phyloP scores from a whole-genome alignment of 2,888 invertebrate species.

The Teleiodes luculella region DNA sequence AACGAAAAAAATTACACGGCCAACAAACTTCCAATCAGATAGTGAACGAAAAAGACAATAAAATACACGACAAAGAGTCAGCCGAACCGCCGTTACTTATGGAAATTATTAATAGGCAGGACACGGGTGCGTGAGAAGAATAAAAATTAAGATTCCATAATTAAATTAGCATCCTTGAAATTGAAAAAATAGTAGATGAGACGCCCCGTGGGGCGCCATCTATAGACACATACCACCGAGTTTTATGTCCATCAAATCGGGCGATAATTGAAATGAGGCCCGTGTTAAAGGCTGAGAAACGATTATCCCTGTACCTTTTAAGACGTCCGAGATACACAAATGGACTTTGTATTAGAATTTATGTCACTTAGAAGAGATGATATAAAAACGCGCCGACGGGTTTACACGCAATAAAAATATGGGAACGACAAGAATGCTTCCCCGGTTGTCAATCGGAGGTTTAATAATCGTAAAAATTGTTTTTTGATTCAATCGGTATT shows the following conservation, averaged over 20 bases:
- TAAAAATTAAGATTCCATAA: constrained; percentile 56
- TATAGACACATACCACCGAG: constrained; percentile 65
- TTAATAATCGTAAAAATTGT: constrained; percentile 78
- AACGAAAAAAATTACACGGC: neutral
- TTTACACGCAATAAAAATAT: constrained; percentile 79
- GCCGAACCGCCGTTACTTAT: constrained; percentile 50
- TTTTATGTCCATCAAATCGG: constrained; percentile 75
- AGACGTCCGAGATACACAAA: constrained; percentile 78
- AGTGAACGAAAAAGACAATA: constrained; percentile 4
- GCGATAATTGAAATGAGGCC: constrained; percentile 79
- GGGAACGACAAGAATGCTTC: constrained; percentile 70
- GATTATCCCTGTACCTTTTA: constrained; percentile 77
- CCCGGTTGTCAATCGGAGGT: constrained; percentile 74
- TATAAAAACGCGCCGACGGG: constrained; percentile 75
- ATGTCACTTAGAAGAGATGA: constrained; percentile 77
- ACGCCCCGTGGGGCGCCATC: constrained; percentile 69
- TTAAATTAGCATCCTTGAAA: constrained; percentile 74
- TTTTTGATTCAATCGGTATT: constrained; percentile 63
- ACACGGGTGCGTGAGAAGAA: constrained; percentile 61
- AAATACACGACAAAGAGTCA: constrained; percentile 11
- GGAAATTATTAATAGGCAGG: constrained; percentile 60
- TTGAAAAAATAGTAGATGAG: constrained; percentile 53
- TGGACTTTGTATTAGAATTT: constrained; percentile 79
- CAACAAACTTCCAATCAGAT: neutral
- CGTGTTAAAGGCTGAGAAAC: constrained; percentile 78